Percentiles rank a stretch among this genome's conserved stretches.
phyloP scores from a whole-genome alignment of 2,113 vertebrate species.

The Toxotes chatareus region DNA sequence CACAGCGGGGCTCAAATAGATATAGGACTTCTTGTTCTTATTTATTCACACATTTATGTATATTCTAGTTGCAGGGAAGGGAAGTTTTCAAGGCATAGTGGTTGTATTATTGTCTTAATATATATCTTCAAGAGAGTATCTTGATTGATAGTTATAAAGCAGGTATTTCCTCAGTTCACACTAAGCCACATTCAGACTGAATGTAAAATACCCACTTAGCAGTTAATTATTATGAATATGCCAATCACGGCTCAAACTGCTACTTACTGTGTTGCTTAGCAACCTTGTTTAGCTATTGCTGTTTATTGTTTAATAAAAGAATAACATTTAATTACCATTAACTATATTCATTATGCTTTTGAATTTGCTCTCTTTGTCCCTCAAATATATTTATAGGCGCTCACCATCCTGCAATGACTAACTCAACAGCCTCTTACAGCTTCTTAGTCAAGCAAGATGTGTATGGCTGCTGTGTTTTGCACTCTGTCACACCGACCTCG shows the following conservation, averaged over 20 bases:
- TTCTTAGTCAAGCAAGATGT: background rate
- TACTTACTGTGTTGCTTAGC: conserved; percentile 41
- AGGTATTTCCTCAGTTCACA: background rate
- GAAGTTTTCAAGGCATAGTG: background rate
- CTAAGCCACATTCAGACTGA: background rate
- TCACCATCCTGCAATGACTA: conserved; percentile 15
- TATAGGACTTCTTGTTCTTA: background rate
- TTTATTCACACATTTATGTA: conserved; percentile 12
- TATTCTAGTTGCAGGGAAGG: background rate
- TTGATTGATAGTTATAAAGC: conserved; percentile 12
- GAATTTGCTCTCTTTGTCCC: conserved; percentile 18
- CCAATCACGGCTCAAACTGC: conserved; percentile 43
- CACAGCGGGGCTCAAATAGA: background rate
- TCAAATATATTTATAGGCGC: conserved; percentile 5
- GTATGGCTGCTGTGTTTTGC: too few species aligned
- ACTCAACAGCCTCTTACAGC: background rate
- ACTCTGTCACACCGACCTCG: too few species aligned
- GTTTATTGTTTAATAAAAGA: conserved; percentile 45
- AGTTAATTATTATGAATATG: conserved; percentile 49
- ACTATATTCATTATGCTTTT: conserved; percentile 40
- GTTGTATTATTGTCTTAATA: background rate
- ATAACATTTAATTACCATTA: conserved; percentile 41
- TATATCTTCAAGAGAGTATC: background rate
- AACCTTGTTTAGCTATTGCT: conserved; percentile 34
- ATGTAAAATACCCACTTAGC: conserved; percentile 23